Evolutionary conservation across 2,113 vertebrate genomes (phyloP), one percentile per base, ranked within the genome.

Genomic region (Steatornis caripensis): DNA sequence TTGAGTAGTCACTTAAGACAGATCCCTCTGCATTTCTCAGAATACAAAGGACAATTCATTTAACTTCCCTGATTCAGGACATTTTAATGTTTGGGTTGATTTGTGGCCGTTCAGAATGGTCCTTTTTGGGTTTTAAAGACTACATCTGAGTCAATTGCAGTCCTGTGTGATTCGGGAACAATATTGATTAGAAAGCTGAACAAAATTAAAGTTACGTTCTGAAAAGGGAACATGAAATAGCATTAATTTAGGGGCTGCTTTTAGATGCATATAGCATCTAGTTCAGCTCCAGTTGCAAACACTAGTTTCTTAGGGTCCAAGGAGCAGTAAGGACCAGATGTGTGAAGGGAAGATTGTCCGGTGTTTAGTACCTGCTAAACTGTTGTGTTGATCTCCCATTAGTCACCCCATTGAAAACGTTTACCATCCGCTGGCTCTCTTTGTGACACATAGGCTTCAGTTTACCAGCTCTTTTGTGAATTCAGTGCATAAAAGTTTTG

Each of bases 31-130:
- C 41, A 45, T 89, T 90, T 95, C 81, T 96, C 87, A 61, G 71
- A 95, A 81, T 79, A 85, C 86, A 87, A 93, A 90, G 70, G 87
- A n/a, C 43, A 86, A 76, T 92, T 95, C 5, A 84, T 96, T 89
- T 94, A 72, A 83, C 75, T 95, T 81, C 70, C 68, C 70, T 55
- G 37, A 87, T 89, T 95, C 45, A 48, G 65, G 72, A 78, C 45
- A 43, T 90, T 93, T 85, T 93, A 74, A 86, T 71, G n/a, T 94
- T 94, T 72, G 24, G 48, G 62, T 93, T 88, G 90, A 87, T 94
- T 84, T 85, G 82, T 86, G 53, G 41, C 84, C 64, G 61, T 62
- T 93, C 62, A 64, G 77, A 89, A 24, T n/a, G 45, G 30, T 79
- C 46, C 32, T 81, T 87, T 84, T 84, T 71, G 57, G 30, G 19